Percentiles rank a stretch among this genome's conserved stretches.
These are phyloP conservation scores for Montipora sp. DNA, from an alignment of 64 coral and sea anemone genomes.

Conservation along the genomic window DNA sequence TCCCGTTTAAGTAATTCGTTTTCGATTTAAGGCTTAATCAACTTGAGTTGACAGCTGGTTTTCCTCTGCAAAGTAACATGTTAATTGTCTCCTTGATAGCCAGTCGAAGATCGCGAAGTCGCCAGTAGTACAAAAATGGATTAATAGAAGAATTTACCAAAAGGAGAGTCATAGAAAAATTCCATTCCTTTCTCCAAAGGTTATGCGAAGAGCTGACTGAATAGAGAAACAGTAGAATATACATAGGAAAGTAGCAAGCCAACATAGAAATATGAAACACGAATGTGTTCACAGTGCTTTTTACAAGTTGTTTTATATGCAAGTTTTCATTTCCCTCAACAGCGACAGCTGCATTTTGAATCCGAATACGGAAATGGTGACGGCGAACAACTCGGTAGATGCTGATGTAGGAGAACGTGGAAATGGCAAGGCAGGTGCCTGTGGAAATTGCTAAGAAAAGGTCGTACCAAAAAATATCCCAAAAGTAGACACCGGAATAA, in stretches of 20 bases:
- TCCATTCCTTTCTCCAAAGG: conserved; percentile 11
- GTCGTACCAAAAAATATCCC: conserved; percentile 18
- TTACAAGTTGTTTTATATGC: not conserved
- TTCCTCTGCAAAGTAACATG: not conserved
- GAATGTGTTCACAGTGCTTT: conserved; percentile 11
- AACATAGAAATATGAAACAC: conserved; percentile 1
- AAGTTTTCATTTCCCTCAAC: not conserved
- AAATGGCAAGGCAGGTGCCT: conserved; percentile 16
- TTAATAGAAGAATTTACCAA: conserved; percentile 68
- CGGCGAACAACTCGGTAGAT: too few species aligned
- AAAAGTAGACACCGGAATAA: conserved; percentile 33
- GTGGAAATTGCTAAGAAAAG: not conserved
- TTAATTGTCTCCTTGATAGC: not conserved
- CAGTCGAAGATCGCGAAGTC: conserved; percentile 41
- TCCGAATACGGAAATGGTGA: too few species aligned
- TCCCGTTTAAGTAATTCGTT: too few species aligned
- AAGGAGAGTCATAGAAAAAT: not conserved
- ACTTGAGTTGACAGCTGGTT: too few species aligned
- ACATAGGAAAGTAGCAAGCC: not conserved
- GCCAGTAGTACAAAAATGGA: conserved; percentile 65
- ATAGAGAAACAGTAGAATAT: conserved; percentile 1
- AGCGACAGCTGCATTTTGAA: too few species aligned
- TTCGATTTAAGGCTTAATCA: too few species aligned
- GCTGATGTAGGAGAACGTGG: not conserved
- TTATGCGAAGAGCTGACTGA: not conserved